Conservation (phyloP, 2,113 vertebrate genomes). For the Cynocephalus volans region DNA sequence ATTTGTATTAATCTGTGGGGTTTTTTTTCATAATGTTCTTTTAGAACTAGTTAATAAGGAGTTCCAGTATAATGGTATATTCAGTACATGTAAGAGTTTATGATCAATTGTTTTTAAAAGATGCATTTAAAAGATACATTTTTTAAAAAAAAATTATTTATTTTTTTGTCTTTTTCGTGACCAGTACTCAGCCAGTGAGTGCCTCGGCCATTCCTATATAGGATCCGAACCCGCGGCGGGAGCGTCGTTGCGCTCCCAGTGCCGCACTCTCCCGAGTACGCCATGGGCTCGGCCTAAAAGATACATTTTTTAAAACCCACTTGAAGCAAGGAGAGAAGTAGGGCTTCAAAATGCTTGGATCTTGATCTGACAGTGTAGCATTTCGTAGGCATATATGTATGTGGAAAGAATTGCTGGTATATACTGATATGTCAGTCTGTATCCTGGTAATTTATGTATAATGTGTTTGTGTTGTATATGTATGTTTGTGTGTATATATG, state of each 20-base stretch:
- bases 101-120: constrained; percentile 34
- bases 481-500: not conserved
- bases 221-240: too few relatives aligned
- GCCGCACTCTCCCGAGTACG: too few relatives aligned
- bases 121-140: too few relatives aligned
- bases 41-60: constrained; percentile 32
- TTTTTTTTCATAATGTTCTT: constrained; percentile 41
- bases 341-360: not conserved
- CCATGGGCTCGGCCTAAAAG: too few relatives aligned
- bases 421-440: not conserved
- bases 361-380: not conserved
- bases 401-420: constrained; percentile 1
- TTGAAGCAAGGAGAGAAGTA: not conserved
- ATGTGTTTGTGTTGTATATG: not conserved
- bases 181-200: too few relatives aligned
- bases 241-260: too few relatives aligned
- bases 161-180: too few relatives aligned
- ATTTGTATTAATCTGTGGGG: not conserved
- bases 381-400: not conserved
- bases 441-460: not conserved
- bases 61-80: not conserved
- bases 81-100: not conserved
- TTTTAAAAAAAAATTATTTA: too few relatives aligned
- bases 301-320: not conserved
- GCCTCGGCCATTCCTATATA: too few relatives aligned